Base-by-base conservation (phyloP, 2,888 invertebrate species). In the Acronicta alni region DNA sequence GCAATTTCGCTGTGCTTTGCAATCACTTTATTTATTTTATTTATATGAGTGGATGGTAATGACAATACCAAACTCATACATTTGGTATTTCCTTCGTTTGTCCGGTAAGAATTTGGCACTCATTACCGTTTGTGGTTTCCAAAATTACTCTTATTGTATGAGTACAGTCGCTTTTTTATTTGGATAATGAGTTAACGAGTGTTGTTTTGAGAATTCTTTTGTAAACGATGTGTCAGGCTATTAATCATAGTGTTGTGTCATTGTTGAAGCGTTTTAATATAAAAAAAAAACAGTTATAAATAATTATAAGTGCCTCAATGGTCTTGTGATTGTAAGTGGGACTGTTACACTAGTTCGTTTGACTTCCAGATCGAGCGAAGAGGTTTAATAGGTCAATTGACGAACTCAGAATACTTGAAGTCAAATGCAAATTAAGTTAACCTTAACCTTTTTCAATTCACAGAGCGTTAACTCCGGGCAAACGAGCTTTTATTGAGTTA, bases 401-500 rank as follows among this genome's bases (percentile, higher is more conserved):
- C 48, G 42, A 56, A 51, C 55, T 56, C 58, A 71, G 67, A 63
- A 66, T 57, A 56, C 64, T 43, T 63, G 75, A 82, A 86, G 81
- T 83, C 81, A 82, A 86, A 91, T 88, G 89, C 83, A 89, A 91
- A 91, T 90, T 72, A 83, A 75, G 77, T 85, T 85, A 86, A 87
- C 88, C 88, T 84, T 83, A 85, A 88, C 89, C 89, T 89, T 89
- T 91, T 90, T 88, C 88, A 89, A 89, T 90, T 86, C 87, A 83
- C 75, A 70, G 79, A 87, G 80, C 85, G 84, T 88, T 89, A 87
- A 86, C 86, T 85, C 61, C 82, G 67, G 76, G 81, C 81, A 87
- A 87, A 88, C 87, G 86, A 87, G 85, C 72, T 81, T 83, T 89
- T 89, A 91, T 90, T 89, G 86, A 89, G 89, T 89, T 89, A 91